Conservation (phyloP, 2,888 invertebrate species). For the Liopterus haemorrhoidalis region DNA sequence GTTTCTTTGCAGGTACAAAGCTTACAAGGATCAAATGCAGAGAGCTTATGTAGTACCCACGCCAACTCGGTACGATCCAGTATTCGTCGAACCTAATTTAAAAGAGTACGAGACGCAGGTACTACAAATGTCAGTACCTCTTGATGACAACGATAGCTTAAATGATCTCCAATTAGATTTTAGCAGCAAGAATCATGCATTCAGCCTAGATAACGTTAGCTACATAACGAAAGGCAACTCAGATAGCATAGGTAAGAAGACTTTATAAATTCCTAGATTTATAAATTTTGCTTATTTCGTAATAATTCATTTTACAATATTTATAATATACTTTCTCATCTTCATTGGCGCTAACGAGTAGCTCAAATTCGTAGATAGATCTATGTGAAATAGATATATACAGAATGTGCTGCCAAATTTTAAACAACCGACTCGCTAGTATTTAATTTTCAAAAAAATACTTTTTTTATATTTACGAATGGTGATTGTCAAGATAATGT, state of each 20-base stretch:
- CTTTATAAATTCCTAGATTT: background rate
- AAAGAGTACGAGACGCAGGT: conserved; percentile 95
- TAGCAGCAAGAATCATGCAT: conserved; percentile 80
- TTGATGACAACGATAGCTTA: conserved; percentile 72
- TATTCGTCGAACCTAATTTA: conserved; percentile 68
- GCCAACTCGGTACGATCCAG: conserved; percentile 63
- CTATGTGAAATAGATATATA: too few species aligned
- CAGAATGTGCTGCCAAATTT: too few species aligned
- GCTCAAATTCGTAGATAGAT: too few species aligned
- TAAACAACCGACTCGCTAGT: background rate
- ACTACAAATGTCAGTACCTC: conserved; percentile 84
- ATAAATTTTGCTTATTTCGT: background rate
- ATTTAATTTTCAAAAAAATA: background rate
- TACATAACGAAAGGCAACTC: conserved; percentile 66
- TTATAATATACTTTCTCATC: conserved; percentile 4
- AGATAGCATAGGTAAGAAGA: conserved; percentile 41
- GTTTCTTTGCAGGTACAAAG: conserved; percentile 63
- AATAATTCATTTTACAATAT: background rate
- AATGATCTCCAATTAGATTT: conserved; percentile 79
- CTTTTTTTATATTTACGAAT: too few species aligned
- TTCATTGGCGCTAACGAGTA: background rate
- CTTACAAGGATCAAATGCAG: conserved; percentile 67
- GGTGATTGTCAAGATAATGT: too few species aligned
- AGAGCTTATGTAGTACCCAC: conserved; percentile 51
- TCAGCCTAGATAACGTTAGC: conserved; percentile 81